phyloP scores from a whole-genome alignment of 2,888 invertebrate genomes.

The Pachymerium ferrugineum region DNA sequence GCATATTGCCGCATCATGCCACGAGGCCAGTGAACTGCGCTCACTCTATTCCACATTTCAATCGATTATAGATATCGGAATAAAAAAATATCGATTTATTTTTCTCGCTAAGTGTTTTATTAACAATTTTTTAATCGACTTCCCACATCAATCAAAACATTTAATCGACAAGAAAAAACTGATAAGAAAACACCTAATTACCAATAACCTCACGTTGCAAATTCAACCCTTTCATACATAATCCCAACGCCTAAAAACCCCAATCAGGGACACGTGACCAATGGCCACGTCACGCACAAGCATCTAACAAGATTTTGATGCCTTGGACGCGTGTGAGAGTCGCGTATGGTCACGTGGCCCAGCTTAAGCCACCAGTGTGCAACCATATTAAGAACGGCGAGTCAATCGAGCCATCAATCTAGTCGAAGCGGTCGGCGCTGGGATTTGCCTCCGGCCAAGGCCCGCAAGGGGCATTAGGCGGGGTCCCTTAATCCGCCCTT shows the following conservation, averaged over 20 bases:
- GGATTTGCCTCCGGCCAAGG: constrained; percentile 13
- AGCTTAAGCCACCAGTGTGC: neutral
- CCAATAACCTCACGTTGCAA: neutral
- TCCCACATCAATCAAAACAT: neutral
- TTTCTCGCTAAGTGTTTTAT: no score
- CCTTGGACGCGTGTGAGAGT: constrained; percentile 3
- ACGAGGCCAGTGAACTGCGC: neutral
- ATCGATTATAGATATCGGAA: no score
- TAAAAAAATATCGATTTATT: no score
- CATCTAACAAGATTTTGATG: constrained; percentile 3
- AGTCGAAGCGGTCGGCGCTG: neutral
- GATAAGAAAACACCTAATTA: neutral
- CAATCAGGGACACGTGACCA: neutral
- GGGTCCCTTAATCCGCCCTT: constrained; percentile 8
- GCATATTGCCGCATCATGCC: neutral
- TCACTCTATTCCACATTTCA: no score
- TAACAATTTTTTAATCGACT: no score
- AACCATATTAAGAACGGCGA: neutral
- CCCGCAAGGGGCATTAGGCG: constrained; percentile 13
- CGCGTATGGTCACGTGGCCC: neutral
- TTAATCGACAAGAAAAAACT: neutral
- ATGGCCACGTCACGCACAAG: neutral
- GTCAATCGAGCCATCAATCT: constrained; percentile 13
- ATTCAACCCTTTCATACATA: neutral
- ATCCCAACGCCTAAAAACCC: neutral